These are phyloP conservation scores for Himantopus leucocephalus DNA, from an alignment of 2,113 vertebrate genomes.

Conservation along the genomic window DNA sequence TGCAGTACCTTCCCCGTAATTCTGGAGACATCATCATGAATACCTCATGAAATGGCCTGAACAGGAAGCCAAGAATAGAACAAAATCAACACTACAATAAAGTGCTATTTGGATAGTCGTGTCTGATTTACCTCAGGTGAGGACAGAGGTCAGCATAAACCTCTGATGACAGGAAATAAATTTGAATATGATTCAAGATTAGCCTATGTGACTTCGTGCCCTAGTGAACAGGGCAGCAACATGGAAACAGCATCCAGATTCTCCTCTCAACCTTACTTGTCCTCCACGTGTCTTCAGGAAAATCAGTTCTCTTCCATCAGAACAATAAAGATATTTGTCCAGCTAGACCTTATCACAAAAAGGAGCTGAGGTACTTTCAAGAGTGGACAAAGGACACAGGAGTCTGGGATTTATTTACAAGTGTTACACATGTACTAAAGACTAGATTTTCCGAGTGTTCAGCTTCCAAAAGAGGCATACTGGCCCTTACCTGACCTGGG, in stretches of 20 bases:
- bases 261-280: not conserved
- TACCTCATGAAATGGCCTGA: not conserved
- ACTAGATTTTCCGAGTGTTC: not conserved
- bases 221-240: not conserved
- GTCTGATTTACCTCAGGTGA: not conserved
- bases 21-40: not conserved
- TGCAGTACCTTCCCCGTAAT: not conserved
- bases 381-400: accelerated
- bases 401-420: not conserved
- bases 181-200: not conserved
- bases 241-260: not conserved
- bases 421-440: not conserved
- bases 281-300: not conserved
- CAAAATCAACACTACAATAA: not conserved
- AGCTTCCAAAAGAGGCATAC: not conserved
- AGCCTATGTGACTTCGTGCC: not conserved
- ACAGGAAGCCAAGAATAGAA: not conserved
- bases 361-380: not conserved
- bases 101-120: not conserved
- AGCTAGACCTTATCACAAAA: not conserved
- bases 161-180: not conserved
- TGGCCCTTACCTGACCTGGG: not conserved
- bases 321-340: not conserved
- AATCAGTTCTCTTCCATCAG: not conserved
- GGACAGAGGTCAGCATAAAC: not conserved